phyloP scores from a whole-genome alignment of 2,113 vertebrate species.

The Rhodinocichla rosea region DNA sequence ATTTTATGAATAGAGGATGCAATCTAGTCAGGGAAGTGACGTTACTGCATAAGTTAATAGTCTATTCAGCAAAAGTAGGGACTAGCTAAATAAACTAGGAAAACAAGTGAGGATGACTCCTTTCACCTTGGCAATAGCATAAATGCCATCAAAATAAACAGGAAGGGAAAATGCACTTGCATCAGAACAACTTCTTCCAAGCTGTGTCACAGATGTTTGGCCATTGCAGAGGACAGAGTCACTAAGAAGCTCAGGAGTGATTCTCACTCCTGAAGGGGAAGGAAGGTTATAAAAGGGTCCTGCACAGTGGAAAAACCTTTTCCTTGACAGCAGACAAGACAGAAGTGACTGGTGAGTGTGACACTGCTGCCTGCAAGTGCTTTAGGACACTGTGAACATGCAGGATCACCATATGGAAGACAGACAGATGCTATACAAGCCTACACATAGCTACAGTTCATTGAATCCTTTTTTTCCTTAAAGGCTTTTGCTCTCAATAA shows the following conservation, averaged over 20 bases:
- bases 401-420: background rate
- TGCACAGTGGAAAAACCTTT: background rate
- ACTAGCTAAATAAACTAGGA: background rate
- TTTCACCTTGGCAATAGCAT: background rate
- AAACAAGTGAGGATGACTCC: background rate
- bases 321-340: background rate
- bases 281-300: background rate
- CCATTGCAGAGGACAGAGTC: background rate
- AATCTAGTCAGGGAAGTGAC: background rate
- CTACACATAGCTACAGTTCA: background rate
- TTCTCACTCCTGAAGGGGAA: accelerated
- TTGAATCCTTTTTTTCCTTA: background rate
- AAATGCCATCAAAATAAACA: background rate
- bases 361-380: background rate
- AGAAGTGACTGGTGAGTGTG: background rate
- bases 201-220: slow-evolving; percentile 14
- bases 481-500: background rate
- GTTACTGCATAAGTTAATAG: background rate
- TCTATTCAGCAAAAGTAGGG: background rate
- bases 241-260: background rate
- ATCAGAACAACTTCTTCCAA: background rate
- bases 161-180: background rate
- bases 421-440: background rate
- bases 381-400: background rate
- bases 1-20: background rate